Conservation (phyloP, 1,140 invertebrate genomes). For the Maconellicoccus hirsutus region DNA sequence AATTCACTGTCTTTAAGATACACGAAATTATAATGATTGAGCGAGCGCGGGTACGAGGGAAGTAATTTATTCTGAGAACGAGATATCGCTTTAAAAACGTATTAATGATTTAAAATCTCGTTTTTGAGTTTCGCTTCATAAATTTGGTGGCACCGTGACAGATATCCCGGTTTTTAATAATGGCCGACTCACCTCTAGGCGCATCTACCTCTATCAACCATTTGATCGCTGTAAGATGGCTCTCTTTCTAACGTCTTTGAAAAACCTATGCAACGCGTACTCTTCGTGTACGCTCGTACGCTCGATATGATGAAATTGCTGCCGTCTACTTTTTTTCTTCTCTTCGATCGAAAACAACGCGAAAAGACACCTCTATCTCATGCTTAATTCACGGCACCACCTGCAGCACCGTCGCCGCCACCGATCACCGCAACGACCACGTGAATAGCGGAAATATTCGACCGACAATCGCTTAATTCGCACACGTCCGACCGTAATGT, state of each 20-base stretch:
- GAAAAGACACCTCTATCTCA: no score
- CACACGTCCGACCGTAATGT: background rate
- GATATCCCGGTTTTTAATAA: conserved; percentile 21
- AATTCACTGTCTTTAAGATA: conserved; percentile 19
- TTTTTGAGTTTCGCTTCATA: conserved; percentile 22
- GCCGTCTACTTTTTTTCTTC: no score
- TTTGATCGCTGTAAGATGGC: background rate
- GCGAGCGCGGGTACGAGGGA: background rate
- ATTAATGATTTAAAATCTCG: conserved; percentile 22
- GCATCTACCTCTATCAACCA: conserved; percentile 3
- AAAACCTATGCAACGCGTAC: no score
- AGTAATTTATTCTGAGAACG: conserved; percentile 16
- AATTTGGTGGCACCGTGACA: conserved; percentile 21
- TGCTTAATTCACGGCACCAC: no score
- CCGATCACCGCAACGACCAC: no score
- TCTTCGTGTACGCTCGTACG: no score
- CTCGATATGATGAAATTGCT: no score
- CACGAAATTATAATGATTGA: conserved; percentile 20
- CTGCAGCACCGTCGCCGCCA: no score
- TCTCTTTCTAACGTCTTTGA: no score
- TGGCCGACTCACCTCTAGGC: conserved; percentile 16
- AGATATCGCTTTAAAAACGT: conserved; percentile 16
- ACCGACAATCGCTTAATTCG: no score
- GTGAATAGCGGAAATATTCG: no score
- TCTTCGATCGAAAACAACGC: no score